Evolutionary conservation across 2,888 invertebrate species (phyloP), one percentile per base, ranked within the genome.

Genomic region (Conus canariensis): DNA sequence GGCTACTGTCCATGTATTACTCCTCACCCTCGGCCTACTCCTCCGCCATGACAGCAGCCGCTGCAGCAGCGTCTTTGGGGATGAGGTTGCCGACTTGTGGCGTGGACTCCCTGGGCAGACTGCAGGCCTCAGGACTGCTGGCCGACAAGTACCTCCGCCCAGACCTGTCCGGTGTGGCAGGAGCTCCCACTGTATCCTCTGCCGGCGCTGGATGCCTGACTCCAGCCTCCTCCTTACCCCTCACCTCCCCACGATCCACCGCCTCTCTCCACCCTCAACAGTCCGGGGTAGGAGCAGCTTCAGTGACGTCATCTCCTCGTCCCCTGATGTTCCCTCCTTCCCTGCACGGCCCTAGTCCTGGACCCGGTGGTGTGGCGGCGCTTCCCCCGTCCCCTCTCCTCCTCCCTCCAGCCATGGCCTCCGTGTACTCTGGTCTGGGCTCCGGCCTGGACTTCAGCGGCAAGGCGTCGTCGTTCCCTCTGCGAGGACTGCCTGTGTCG

Each of bases 1-100:
- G 82, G 91, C 19, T 45, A 91, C 77, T 77, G 85, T 90, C 88
- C 83, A 67, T 83, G 83, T 89, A 83, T 83, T 82, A 82, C 56
- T 82, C 67, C 25, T 64, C 60, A 30, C 67, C 88, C 9, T 89
- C 83, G 56, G 83, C 67, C 82, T 89, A 67, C 25, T 89, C 82
- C 10, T 82, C 88, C 6, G 88, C 88, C 88, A 88, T 70, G 56
- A 25, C 83, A 5, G 59, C 88, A 85, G 90, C 88, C 6, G 87
- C 86, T 25, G 90, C 88, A 56, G 89, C 82, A 0, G 85, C 85
- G 14, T 58, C 67, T 16, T 45, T 59, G 2, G 90, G 86, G 83
- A 87, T 58, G 90, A 90, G 80, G 80, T 83, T 30, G 88, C 90
- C 60, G 90, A 8, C 82, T 88, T 87, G 1, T 9, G 12, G 25